Conservation (phyloP, 1,140 invertebrate species). For the Pogonomyrmex barbatus region DNA sequence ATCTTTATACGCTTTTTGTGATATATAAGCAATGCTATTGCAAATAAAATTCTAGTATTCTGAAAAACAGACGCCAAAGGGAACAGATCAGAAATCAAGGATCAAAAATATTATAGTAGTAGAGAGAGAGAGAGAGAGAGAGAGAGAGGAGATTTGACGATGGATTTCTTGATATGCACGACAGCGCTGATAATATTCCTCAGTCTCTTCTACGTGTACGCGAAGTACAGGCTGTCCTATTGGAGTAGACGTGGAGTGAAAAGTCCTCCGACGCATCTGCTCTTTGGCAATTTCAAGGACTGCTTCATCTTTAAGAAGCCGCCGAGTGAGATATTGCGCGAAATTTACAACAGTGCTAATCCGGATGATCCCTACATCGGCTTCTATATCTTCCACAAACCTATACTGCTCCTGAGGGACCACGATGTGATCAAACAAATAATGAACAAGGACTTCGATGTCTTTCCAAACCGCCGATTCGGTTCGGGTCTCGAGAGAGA, state of each 20-base stretch:
- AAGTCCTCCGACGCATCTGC: slow-evolving; percentile 45
- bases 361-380: slow-evolving; percentile 80
- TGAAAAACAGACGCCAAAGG: too few species aligned
- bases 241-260: slow-evolving; percentile 64
- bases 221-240: slow-evolving; percentile 79
- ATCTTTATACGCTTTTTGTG: too few species aligned
- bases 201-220: slow-evolving; percentile 68
- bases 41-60: too few species aligned
- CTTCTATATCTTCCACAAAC: slow-evolving; percentile 83
- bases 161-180: background rate
- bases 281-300: slow-evolving; percentile 80
- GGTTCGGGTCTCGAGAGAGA: slow-evolving; percentile 75
- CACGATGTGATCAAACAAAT: slow-evolving; percentile 85
- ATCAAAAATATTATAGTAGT: too few species aligned
- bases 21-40: too few species aligned
- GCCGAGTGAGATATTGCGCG: slow-evolving; percentile 78
- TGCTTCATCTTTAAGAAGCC: slow-evolving; percentile 74
- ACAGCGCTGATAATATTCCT: slow-evolving; percentile 10
- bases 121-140: too few species aligned
- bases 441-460: slow-evolving; percentile 85
- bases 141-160: background rate
- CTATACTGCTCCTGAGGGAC: slow-evolving; percentile 82
- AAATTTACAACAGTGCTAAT: slow-evolving; percentile 77
- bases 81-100: too few species aligned
- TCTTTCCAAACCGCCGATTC: slow-evolving; percentile 85